A percentile compares a stretch with the other conserved stretches of the same genome.
These are phyloP conservation scores for Cryptotis parvus DNA, from an alignment of 2,113 vertebrate species.

Conservation along the genomic window DNA sequence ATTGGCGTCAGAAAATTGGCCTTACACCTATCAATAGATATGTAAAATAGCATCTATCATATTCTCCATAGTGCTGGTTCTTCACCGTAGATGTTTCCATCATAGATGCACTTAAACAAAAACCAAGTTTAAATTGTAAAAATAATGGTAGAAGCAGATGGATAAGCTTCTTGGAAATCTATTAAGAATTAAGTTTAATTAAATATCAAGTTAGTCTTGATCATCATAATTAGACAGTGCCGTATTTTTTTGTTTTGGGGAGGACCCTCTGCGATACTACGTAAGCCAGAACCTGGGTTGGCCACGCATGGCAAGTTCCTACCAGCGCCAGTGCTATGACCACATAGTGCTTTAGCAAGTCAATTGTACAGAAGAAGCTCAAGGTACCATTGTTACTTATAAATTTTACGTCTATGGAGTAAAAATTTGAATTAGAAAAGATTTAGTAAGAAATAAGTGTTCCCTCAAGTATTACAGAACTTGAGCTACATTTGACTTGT, in stretches of 20 bases:
- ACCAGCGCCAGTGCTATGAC: too few relatives aligned
- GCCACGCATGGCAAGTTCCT: too few relatives aligned
- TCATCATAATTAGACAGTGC: conserved; percentile 12
- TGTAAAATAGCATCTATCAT: not conserved
- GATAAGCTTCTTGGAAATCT: not conserved
- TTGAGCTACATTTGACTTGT: not conserved
- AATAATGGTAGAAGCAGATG: not conserved
- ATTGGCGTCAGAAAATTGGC: not conserved
- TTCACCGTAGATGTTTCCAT: not conserved
- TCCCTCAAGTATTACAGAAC: not conserved
- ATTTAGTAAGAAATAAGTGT: not conserved
- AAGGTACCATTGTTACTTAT: not conserved
- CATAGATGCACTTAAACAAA: not conserved
- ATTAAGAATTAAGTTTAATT: not conserved
- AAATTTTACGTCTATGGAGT: not conserved
- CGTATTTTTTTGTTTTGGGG: not conserved
- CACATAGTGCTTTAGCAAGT: not conserved
- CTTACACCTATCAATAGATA: not conserved
- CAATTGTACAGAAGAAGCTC: not conserved
- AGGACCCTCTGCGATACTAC: too few relatives aligned
- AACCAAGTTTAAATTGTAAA: not conserved
- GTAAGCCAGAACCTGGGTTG: too few relatives aligned
- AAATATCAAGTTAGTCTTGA: conserved; percentile 47
- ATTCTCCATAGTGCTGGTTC: not conserved
- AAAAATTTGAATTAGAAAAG: not conserved